Evolutionary conservation across 92 coral and sea anemone genomes (phyloP).

Genomic region (Galaxea fascicularis): DNA sequence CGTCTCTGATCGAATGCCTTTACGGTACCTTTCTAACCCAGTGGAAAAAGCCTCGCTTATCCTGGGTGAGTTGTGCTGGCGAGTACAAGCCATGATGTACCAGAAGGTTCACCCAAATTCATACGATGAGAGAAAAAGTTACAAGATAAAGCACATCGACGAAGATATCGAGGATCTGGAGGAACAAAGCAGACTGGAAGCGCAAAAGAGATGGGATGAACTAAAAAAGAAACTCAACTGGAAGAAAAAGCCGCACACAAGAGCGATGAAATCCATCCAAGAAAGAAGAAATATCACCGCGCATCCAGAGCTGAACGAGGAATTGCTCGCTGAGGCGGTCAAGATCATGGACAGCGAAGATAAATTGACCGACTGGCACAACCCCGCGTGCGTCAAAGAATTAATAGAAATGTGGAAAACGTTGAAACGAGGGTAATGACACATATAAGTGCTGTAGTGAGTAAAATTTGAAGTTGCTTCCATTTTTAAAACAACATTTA

Average conservation of each 20-base stretch:
- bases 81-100: constrained; percentile 59
- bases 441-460: too few species aligned
- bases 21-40: neutral
- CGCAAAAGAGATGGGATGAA: constrained; percentile 2
- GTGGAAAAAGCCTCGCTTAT: neutral
- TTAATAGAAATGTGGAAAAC: constrained; percentile 37
- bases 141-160: constrained; percentile 40
- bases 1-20: neutral
- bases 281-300: constrained; percentile 51
- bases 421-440: neutral
- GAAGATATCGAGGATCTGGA: constrained; percentile 24
- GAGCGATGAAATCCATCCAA: constrained; percentile 63
- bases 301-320: constrained; percentile 51
- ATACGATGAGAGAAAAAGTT: constrained; percentile 34
- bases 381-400: neutral
- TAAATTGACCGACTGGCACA: constrained; percentile 1
- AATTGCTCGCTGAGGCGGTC: neutral
- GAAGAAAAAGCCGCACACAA: constrained; percentile 29
- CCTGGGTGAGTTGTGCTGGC: constrained; percentile 55
- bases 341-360: constrained; percentile 7
- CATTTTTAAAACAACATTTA: too few species aligned
- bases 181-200: neutral
- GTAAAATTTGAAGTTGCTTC: too few species aligned
- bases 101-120: constrained; percentile 43
- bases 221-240: constrained; percentile 41